Percentiles rank a stretch among this genome's conserved stretches.
Evolutionary conservation across 1,140 invertebrate genomes (phyloP).

Genomic region (Metaphire vulgaris): DNA sequence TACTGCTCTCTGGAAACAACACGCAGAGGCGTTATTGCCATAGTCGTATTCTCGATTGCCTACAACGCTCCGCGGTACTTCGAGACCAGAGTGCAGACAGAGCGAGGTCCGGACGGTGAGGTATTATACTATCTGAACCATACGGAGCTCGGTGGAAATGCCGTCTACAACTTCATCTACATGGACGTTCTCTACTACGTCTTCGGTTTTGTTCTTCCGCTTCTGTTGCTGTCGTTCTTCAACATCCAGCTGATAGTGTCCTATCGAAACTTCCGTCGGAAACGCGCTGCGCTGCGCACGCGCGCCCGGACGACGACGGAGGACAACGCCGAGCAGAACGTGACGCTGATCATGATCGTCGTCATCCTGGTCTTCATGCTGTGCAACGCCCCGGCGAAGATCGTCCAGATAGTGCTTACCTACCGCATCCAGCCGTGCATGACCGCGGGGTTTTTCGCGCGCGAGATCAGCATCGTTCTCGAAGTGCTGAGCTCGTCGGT

Average conservation of each 20-base stretch:
- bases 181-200: slow-evolving; percentile 24
- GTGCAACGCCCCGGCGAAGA: slow-evolving; percentile 22
- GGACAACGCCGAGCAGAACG: slow-evolving; percentile 13
- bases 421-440: slow-evolving; percentile 14
- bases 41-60: slow-evolving; percentile 18
- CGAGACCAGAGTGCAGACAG: not conserved
- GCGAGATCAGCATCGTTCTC: slow-evolving; percentile 18
- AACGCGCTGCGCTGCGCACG: not conserved
- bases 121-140: too few relatives aligned
- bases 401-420: slow-evolving; percentile 17
- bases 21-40: not conserved
- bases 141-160: slow-evolving; percentile 9
- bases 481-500: slow-evolving; percentile 28
- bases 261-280: slow-evolving; percentile 15
- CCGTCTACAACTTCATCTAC: slow-evolving; percentile 17
- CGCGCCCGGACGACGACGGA: not conserved
- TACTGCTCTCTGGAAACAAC: slow-evolving; percentile 13
- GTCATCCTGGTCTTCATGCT: slow-evolving; percentile 23
- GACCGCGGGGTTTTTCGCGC: slow-evolving; percentile 13
- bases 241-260: slow-evolving; percentile 17
- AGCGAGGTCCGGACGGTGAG: not conserved
- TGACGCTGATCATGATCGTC: slow-evolving; percentile 27
- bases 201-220: slow-evolving; percentile 26
- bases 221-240: slow-evolving; percentile 17
- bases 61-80: slow-evolving; percentile 30